A percentile compares a stretch with the other conserved stretches of the same genome.
phyloP scores from a whole-genome alignment of 2,113 vertebrate species.

The Danio rerio region GRCz12tu NC_133192.1:34501001-34501500 shows the following conservation, averaged over 20 bases:
- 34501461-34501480: too few species aligned
- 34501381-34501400: too few species aligned
- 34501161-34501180: background rate
- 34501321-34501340: too few species aligned
- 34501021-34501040: background rate
- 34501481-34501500: too few species aligned
- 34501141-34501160: background rate
- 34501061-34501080: background rate
- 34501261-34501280: too few species aligned
- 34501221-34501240: background rate
- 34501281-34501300: too few species aligned
- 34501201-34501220: background rate
- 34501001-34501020: conserved; percentile 4
- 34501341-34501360: too few species aligned
- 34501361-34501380: too few species aligned
- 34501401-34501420: too few species aligned
- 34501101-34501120: background rate
- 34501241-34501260: background rate
- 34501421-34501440: too few species aligned
- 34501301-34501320: too few species aligned
- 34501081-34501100: background rate
- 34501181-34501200: background rate
- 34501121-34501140: conserved; percentile 6
- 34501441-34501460: too few species aligned
- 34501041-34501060: background rate